Evolutionary conservation across 1,140 invertebrate species (phyloP).

Genomic region (Tetramorium alpestre): DNA sequence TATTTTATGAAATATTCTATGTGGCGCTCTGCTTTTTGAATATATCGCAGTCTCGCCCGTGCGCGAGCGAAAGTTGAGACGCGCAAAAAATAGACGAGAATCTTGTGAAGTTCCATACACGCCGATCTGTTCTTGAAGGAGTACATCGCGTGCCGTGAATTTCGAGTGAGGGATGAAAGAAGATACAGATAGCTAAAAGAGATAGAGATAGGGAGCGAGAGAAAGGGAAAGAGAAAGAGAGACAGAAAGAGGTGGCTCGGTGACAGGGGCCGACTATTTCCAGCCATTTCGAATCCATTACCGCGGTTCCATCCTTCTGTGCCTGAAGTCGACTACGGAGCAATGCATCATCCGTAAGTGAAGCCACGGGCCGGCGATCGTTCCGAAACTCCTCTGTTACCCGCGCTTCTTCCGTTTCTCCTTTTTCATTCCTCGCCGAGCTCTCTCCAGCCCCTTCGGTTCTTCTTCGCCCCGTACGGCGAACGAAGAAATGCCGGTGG

Average conservation of each 20-base stretch:
- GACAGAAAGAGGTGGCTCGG: conserved; percentile 28
- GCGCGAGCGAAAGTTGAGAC: conserved; percentile 21
- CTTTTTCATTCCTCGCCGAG: conserved; percentile 34
- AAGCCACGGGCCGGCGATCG: conserved; percentile 73
- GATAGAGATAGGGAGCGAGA: background rate
- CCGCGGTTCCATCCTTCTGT: conserved; percentile 74
- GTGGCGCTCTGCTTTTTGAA: conserved; percentile 1
- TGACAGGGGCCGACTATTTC: conserved; percentile 76
- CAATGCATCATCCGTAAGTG: conserved; percentile 79
- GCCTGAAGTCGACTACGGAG: conserved; percentile 78
- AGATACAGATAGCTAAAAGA: conserved; percentile 19
- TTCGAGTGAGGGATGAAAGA: background rate
- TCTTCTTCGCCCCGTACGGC: background rate
- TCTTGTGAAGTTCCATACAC: conserved; percentile 41
- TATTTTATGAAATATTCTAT: background rate
- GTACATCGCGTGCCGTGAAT: conserved; percentile 57
- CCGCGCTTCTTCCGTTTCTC: conserved; percentile 41
- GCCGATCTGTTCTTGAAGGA: conserved; percentile 14
- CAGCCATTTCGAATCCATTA: conserved; percentile 78
- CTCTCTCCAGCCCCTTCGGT: background rate
- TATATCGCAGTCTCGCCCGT: background rate
- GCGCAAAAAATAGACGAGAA: conserved; percentile 30
- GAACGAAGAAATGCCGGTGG: conserved; percentile 49
- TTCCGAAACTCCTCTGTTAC: conserved; percentile 62
- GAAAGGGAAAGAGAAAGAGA: background rate